Conservation (phyloP, 2,797 vertebrate genomes). For the Acrossocheilus fasciatus region DNA sequence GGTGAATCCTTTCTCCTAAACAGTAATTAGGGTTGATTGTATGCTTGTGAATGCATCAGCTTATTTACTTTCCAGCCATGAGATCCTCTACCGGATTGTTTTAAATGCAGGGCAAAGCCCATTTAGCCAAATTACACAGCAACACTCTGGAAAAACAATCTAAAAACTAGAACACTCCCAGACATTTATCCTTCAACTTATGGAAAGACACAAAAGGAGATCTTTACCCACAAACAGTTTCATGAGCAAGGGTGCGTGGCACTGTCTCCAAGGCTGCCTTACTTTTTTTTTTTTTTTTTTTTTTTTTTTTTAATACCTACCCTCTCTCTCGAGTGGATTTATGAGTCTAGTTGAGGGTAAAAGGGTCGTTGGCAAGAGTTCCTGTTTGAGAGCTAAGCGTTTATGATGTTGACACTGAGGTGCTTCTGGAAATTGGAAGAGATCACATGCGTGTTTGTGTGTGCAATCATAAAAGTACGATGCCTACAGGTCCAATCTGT, state of each 20-base stretch:
- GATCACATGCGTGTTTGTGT: neutral
- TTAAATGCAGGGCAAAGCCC: constrained; percentile 65
- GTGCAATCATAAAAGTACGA: constrained; percentile 29
- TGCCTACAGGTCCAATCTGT: constrained; percentile 10
- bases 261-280: neutral
- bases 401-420: constrained; percentile 58
- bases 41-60: constrained; percentile 63
- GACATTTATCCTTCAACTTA: constrained; percentile 74
- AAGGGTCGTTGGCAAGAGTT: neutral
- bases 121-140: constrained; percentile 81
- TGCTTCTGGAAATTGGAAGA: constrained; percentile 11
- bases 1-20: constrained; percentile 68
- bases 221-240: constrained; percentile 60
- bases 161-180: constrained; percentile 67
- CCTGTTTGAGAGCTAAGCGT: constrained; percentile 25
- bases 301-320: neutral
- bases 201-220: constrained; percentile 68
- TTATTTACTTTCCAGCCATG: constrained; percentile 69
- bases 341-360: constrained; percentile 38
- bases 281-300: neutral
- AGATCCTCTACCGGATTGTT: constrained; percentile 74
- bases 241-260: constrained; percentile 37
- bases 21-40: constrained; percentile 75
- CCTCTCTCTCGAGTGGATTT: constrained; percentile 22
- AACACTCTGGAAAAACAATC: constrained; percentile 74